Percentiles rank a stretch among this genome's conserved stretches.
Evolutionary conservation across 2,888 invertebrate species (phyloP).

Genomic region (Trissolcus japonicus): DNA sequence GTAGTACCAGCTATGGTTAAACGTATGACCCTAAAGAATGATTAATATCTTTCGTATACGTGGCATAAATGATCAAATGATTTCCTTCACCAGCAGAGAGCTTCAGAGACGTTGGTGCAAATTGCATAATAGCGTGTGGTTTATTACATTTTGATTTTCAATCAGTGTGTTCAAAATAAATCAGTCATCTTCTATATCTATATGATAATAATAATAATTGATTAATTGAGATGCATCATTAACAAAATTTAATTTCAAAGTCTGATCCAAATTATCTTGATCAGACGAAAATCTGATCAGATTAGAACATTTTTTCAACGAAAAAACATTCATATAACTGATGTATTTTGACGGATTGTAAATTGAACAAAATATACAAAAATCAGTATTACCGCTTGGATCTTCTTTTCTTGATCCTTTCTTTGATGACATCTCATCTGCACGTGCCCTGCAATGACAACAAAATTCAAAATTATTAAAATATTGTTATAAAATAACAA

Average conservation of each 20-base stretch:
- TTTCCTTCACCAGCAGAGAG: slow-evolving; percentile 58
- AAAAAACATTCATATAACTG: background rate
- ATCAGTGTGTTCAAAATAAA: background rate
- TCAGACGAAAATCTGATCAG: too few relatives aligned
- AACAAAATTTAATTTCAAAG: too few relatives aligned
- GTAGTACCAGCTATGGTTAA: slow-evolving; percentile 22
- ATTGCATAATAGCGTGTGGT: slow-evolving; percentile 46
- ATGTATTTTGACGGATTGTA: background rate
- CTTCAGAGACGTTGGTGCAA: slow-evolving; percentile 48
- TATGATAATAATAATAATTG: too few relatives aligned
- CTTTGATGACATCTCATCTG: slow-evolving; percentile 69
- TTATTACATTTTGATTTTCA: slow-evolving; percentile 10
- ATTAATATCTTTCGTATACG: background rate
- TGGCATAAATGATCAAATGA: slow-evolving; percentile 26
- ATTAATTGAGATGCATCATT: too few relatives aligned
- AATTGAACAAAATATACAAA: background rate
- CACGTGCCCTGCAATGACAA: slow-evolving; percentile 67
- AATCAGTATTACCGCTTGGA: slow-evolving; percentile 70
- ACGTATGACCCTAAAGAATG: background rate
- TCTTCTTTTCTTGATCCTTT: slow-evolving; percentile 71
- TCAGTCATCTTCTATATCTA: background rate
- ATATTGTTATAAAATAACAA: background rate
- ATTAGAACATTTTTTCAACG: too few relatives aligned
- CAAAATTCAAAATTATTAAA: background rate
- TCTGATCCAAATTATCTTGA: too few relatives aligned